A percentile compares a stretch with the other conserved stretches of the same genome.
These are phyloP conservation scores for Strix aluco DNA, from an alignment of 2,113 vertebrate species.

Conservation along the genomic window DNA sequence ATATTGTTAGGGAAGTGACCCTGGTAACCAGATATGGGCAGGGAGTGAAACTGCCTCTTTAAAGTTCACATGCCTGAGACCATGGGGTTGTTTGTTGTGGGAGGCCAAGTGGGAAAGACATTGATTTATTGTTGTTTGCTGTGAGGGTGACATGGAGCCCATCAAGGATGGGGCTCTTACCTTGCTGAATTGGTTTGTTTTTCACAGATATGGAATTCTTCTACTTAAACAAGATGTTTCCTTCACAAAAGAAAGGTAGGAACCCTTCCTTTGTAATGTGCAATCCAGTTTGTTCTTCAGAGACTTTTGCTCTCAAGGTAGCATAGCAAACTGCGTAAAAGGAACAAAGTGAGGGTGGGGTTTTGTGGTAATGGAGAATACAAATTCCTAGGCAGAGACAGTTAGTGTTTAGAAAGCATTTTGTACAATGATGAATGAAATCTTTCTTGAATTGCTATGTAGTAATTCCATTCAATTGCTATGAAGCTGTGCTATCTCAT, in stretches of 20 bases:
- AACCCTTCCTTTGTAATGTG: background rate
- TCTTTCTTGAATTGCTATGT: background rate
- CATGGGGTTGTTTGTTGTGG: background rate
- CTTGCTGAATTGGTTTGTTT: background rate
- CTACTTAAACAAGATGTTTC: conserved; percentile 67
- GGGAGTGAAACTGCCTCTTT: background rate
- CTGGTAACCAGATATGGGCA: background rate
- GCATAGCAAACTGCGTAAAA: background rate
- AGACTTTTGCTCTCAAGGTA: background rate
- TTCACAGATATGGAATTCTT: conserved; percentile 75
- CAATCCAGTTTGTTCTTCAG: background rate
- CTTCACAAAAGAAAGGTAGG: conserved; percentile 74
- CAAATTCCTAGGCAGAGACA: background rate
- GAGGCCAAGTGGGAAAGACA: background rate
- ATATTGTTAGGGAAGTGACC: background rate
- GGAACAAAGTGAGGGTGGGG: background rate
- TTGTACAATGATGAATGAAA: background rate
- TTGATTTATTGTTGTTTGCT: background rate
- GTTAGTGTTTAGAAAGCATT: background rate
- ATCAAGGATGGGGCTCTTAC: background rate
- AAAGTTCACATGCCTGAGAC: background rate
- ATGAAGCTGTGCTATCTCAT: background rate
- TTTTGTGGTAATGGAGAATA: background rate
- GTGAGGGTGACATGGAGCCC: background rate
- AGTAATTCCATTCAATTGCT: background rate